A percentile compares a stretch with the other conserved stretches of the same genome.
phyloP scores from a whole-genome alignment of 1,140 invertebrate species.

The Drosophila subobscura region DNA sequence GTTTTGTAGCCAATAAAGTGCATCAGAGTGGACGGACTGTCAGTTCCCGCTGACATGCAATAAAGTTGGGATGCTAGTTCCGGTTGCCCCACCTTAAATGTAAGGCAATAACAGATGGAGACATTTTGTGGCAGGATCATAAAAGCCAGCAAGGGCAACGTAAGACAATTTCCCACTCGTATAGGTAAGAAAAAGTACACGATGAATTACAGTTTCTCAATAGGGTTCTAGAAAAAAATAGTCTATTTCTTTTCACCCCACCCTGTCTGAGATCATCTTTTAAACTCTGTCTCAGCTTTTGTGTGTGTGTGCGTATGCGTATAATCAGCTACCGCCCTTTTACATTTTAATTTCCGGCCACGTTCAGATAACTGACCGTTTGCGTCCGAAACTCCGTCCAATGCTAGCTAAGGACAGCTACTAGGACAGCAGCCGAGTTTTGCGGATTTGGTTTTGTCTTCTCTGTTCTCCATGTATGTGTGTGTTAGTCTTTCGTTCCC shows the following conservation, averaged over 20 bases:
- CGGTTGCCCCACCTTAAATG: slow-evolving; percentile 30
- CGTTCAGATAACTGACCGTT: slow-evolving; percentile 23
- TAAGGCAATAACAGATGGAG: slow-evolving; percentile 31
- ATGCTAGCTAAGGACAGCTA: neutral
- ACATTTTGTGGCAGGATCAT: slow-evolving; percentile 52
- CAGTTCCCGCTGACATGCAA: no score
- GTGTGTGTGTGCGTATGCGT: slow-evolving; percentile 64
- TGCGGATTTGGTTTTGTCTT: slow-evolving; percentile 49
- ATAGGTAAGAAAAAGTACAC: slow-evolving; percentile 41
- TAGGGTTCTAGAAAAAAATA: neutral
- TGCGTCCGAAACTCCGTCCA: neutral
- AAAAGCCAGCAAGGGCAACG: slow-evolving; percentile 31
- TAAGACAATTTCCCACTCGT: slow-evolving; percentile 34
- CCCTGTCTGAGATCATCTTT: neutral
- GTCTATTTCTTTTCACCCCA: neutral
- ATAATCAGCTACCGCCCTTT: slow-evolving; percentile 76
- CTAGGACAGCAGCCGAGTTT: slow-evolving; percentile 50
- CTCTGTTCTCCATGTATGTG: slow-evolving; percentile 6
- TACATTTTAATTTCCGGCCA: slow-evolving; percentile 79
- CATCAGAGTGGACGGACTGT: slow-evolving; percentile 22
- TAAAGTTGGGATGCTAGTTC: slow-evolving; percentile 47
- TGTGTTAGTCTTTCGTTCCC: slow-evolving; percentile 20
- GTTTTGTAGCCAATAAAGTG: slow-evolving; percentile 46
- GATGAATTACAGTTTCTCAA: slow-evolving; percentile 36
- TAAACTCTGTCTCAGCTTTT: slow-evolving; percentile 7